Base-by-base conservation (phyloP, 2,797 vertebrate species). In the Etheostoma nigrum region DNA sequence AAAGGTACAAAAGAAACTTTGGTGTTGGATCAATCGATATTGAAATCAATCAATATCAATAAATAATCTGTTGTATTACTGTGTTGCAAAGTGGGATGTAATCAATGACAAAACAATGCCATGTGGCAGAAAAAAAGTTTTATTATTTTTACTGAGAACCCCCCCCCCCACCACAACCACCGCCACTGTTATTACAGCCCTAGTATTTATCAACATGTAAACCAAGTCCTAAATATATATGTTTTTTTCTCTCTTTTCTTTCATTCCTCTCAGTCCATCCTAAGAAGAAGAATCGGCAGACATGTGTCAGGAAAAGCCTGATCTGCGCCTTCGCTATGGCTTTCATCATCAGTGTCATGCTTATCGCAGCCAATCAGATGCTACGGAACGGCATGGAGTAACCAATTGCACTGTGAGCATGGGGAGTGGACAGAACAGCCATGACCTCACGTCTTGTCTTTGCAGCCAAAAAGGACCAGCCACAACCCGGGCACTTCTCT, bases 321-420 rank as follows among this genome's bases (percentile, higher is more conserved):
- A 99, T 99, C 92, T 99, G 98, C 88, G 98, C 98, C 48, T 99
- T 99, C 21, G 98, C 98, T 47, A 98, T 99, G 97, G 98, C 98
- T 93, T 99, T 99, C 95, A 99, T 99, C 92, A 99, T 99, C 91
- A 99, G 98, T 67, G 98, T 99, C 94, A 99, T 99, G 98, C 94
- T 99, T 85, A 99, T 99, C 12, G 98, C 98, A 3, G 98, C 98
- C 94, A 99, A 99, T 93, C 98, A 99, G 95, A 99, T 99, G 96
- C 96, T 99, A 89, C 96, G 98, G 58, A 99, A 97, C 61, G 98
- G 98, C 94, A 99, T 99, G 98, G 98, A 99, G 94, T 99, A 97
- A 94, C 86, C 76, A 85, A 76, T 80, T 92, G 90, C 95, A 95
- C 96, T 95, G 95, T 95, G 96, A 95, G 84, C 93, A 85, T 90